phyloP scores from a whole-genome alignment of 2,888 invertebrate species.

The Tridacna crocea region DNA sequence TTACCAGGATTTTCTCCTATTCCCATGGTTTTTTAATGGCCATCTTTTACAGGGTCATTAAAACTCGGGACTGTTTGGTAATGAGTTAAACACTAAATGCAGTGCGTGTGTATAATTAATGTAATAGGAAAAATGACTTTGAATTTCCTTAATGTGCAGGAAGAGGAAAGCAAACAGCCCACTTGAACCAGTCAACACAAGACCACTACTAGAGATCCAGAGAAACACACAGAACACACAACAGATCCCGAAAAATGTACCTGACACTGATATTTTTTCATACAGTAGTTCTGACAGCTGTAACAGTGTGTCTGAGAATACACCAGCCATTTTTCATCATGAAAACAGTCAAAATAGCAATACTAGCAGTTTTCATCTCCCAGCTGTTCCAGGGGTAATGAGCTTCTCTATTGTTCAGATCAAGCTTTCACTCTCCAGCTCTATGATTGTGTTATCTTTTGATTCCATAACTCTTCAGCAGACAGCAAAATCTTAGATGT shows the following conservation, averaged over 20 bases:
- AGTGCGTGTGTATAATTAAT: too few relatives aligned
- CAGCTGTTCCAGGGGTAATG: constrained; percentile 66
- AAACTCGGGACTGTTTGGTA: too few relatives aligned
- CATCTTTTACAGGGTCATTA: too few relatives aligned
- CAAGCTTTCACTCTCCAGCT: too few relatives aligned
- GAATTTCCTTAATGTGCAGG: constrained; percentile 25
- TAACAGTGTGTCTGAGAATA: constrained; percentile 53
- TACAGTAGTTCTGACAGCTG: constrained; percentile 60
- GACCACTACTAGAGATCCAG: constrained; percentile 15
- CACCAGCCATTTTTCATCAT: constrained; percentile 60
- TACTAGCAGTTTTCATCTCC: constrained; percentile 49
- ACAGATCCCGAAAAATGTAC: constrained; percentile 68
- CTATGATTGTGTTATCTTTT: too few relatives aligned
- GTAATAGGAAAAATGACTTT: too few relatives aligned
- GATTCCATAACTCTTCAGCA: too few relatives aligned
- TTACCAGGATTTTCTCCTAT: too few relatives aligned
- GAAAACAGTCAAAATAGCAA: constrained; percentile 65
- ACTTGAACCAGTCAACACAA: constrained; percentile 32
- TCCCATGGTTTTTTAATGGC: too few relatives aligned
- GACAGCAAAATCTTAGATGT: too few relatives aligned
- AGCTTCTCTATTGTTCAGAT: not conserved
- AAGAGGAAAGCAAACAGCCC: constrained; percentile 62
- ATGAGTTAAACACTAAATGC: too few relatives aligned
- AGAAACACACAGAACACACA: constrained; percentile 45
- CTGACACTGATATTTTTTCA: constrained; percentile 68